Evolutionary conservation across 2,113 vertebrate genomes (phyloP).

Genomic region (Chaetura pelagica): DNA sequence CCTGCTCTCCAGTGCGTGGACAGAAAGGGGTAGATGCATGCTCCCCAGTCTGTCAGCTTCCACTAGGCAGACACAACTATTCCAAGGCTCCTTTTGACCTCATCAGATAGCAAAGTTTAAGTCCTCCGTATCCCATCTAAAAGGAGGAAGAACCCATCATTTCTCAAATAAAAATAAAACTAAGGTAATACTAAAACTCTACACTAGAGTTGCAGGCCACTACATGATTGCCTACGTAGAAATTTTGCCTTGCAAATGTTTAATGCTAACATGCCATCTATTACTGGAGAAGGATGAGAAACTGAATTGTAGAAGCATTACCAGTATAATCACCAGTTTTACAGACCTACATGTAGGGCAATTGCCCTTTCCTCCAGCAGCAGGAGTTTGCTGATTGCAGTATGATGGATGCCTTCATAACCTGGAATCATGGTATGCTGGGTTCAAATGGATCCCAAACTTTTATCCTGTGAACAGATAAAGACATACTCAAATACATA

Average conservation of each 20-base stretch:
- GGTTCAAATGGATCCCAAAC: conserved; percentile 71
- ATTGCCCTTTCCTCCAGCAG: conserved; percentile 66
- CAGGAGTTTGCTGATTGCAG: conserved; percentile 51
- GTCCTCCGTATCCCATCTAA: neutral
- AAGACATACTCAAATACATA: neutral
- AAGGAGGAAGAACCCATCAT: neutral
- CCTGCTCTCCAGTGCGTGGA: neutral
- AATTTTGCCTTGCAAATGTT: neutral
- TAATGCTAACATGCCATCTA: neutral
- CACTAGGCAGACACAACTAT: neutral
- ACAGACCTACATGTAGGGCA: conserved; percentile 70
- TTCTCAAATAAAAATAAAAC: neutral
- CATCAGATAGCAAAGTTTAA: neutral
- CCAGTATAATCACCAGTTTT: neutral
- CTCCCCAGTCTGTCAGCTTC: neutral
- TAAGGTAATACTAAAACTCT: neutral
- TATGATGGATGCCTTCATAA: conserved; percentile 55
- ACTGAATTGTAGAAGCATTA: neutral
- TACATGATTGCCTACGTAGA: neutral
- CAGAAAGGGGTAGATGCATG: neutral
- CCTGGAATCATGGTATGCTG: conserved; percentile 57
- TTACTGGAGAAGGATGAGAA: neutral
- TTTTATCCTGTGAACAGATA: conserved; percentile 46
- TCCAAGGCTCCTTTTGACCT: neutral
- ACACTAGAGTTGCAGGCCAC: neutral